phyloP scores from a whole-genome alignment of 2,888 invertebrate genomes.

The Prostheceraeus crozeri region DNA sequence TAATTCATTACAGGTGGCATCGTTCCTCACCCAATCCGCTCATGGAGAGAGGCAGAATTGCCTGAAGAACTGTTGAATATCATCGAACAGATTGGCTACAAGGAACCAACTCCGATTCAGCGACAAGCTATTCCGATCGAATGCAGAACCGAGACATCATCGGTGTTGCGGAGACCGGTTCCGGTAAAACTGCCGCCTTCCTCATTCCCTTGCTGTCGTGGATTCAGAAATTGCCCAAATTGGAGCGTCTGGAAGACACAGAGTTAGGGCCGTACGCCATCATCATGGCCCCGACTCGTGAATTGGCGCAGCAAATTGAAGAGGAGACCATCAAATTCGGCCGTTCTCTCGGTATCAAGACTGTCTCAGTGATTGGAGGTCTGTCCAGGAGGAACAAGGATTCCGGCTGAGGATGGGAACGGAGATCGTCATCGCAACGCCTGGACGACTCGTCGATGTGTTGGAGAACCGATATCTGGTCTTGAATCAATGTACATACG shows the following conservation, averaged over 20 bases:
- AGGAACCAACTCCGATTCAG: conserved; percentile 96
- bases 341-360: conserved; percentile 58
- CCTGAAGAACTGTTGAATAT: conserved; percentile 83
- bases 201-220: conserved; percentile 89
- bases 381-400: conserved; percentile 95
- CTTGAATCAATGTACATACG: conserved; percentile 92
- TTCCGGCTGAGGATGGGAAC: conserved; percentile 90
- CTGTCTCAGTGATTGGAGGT: conserved; percentile 57
- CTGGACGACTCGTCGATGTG: conserved; percentile 96
- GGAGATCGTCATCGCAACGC: conserved; percentile 93
- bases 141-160: conserved; percentile 72
- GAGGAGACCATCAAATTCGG: conserved; percentile 98
- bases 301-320: conserved; percentile 97
- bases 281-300: conserved; percentile 96
- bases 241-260: conserved; percentile 61
- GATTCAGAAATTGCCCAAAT: conserved; percentile 95
- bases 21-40: conserved; percentile 88
- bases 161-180: conserved; percentile 97
- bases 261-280: conserved; percentile 88
- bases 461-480: conserved; percentile 94
- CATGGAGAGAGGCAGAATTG: conserved; percentile 86
- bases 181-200: conserved; percentile 96
- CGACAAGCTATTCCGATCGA: conserved; percentile 96
- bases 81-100: conserved; percentile 63
- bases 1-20: too few relatives aligned